Evolutionary conservation across 1,140 invertebrate species (phyloP), one percentile per base, ranked within the genome.

Genomic region (Halotydeus destructor): DNA sequence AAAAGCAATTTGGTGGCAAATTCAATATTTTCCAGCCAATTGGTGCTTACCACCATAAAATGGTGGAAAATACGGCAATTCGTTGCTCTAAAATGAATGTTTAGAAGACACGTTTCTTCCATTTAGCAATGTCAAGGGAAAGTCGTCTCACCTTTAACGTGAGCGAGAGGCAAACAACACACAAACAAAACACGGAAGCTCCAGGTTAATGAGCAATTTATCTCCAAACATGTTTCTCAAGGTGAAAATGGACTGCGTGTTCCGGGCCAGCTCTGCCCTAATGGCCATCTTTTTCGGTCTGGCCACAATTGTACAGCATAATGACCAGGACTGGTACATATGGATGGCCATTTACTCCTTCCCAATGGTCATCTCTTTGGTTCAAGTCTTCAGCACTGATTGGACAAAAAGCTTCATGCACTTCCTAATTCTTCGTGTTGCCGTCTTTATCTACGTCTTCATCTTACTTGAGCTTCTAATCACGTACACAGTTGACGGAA

Each of bases 261-360:
- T n/a, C n/a, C n/a, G n/a, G n/a, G n/a, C n/a, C n/a, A n/a, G n/a
- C n/a, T n/a, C 36, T 40, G 42, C 21, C 18, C 36, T 44, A 16
- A 44, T 44, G 42, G 16, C n/a, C 22, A 12, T 43, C 4, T 45
- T 45, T 34, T 45, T 41, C 24, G 27, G 14, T 5, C 14, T 45
- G 12, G 44, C 44, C 16, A 34, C 44, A 8, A 33, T 38, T 41
- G 44, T 45, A 2, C 44, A 45, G 28, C 44, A 45, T 22, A 45
- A 45, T 33, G 44, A 45, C 31, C 33, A 26, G 0, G 21, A 34
- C 28, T 12, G 33, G 9, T 11, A 38, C 6, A 32, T 45, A 9
- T 45, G 44, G 44, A 41, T 43, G 6, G n/a, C 18, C n/a, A 24
- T 45, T 21, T 45, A 45, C 24, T 12, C 37, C 8, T 11, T 45